phyloP scores from a whole-genome alignment of 1,140 invertebrate genomes.

The Agrypnia vestita region DNA sequence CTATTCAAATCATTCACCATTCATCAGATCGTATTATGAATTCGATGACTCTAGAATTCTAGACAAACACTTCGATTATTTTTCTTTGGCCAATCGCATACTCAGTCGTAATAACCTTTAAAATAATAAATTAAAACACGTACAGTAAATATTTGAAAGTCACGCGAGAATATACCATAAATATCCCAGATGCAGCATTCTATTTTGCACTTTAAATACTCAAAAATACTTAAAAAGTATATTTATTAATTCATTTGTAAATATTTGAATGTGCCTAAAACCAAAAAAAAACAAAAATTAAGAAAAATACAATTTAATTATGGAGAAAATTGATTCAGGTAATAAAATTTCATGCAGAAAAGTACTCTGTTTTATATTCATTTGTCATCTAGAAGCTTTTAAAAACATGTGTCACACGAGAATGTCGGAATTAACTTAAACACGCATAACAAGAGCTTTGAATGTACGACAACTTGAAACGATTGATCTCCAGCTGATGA shows the following conservation, averaged over 20 bases:
- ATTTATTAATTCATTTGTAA: too few species aligned
- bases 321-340: too few species aligned
- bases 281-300: too few species aligned
- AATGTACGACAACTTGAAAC: slow-evolving; percentile 21
- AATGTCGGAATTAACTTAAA: slow-evolving; percentile 27
- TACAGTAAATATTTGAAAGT: slow-evolving; percentile 11
- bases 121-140: not conserved
- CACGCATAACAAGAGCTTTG: slow-evolving; percentile 25
- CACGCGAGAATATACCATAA: not conserved
- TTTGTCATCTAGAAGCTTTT: slow-evolving; percentile 11
- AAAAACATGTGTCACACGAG: slow-evolving; percentile 19
- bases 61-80: slow-evolving; percentile 23
- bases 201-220: too few species aligned
- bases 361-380: not conserved
- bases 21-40: slow-evolving; percentile 19
- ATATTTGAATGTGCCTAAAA: too few species aligned
- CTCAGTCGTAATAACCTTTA: not conserved
- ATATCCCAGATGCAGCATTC: too few species aligned
- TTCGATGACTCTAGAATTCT: slow-evolving; percentile 1
- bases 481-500: slow-evolving; percentile 57
- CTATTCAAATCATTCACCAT: slow-evolving; percentile 23
- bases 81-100: not conserved
- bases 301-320: too few species aligned
- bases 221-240: too few species aligned
- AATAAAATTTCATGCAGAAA: too few species aligned